Evolutionary conservation across 2,113 vertebrate species (phyloP), one percentile per base, ranked within the genome.

Genomic region (Parus major): DNA sequence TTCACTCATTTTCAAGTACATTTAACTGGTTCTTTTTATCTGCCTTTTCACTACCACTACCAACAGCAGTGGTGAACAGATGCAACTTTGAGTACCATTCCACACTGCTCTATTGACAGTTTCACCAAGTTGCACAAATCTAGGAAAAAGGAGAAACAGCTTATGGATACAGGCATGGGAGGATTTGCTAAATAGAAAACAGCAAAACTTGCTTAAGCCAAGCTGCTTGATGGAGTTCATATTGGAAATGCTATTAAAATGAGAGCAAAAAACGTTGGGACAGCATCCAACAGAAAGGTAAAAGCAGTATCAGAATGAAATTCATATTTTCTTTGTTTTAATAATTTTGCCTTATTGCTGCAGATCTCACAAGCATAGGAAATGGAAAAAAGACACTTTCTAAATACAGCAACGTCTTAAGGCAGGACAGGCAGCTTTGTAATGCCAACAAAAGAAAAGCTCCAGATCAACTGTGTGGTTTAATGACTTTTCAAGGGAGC

Each of bases 131-230:
- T 68, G 29, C 15, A 83, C 31, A 3, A 60, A 77, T 4, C 21
- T 2, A 18, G 12, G 21, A 84, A 73, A 90, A 79, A 41, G 29
- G 17, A n/a, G 52, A 90, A 90, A 7, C 65, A 71, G 12, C 10
- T 63, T 31, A 44, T 1, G 1, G 8, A 44, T 24, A 50, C 0
- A 35, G 28, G 47, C 22, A 57, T 1, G 11, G 53, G 9, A 77
- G 25, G 10, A 71, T 55, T 39, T 76, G 42, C 33, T 59, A 18
- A 59, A 2, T 1, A 77, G 15, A 50, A 9, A 4, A 14, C 41
- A 53, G 15, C 46, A 60, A 33, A 75, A 25, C 3, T 50, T 60
- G 11, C 24, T 82, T 39, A 87, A 87, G 53, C 22, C 17, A 44
- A 93, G 29, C 56, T 47, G 41, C 42, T 36, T 23, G n/a, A 35